These are phyloP conservation scores for Melanostigma gelatinosum DNA, from an alignment of 2,113 vertebrate genomes.

Conservation along the genomic window DNA sequence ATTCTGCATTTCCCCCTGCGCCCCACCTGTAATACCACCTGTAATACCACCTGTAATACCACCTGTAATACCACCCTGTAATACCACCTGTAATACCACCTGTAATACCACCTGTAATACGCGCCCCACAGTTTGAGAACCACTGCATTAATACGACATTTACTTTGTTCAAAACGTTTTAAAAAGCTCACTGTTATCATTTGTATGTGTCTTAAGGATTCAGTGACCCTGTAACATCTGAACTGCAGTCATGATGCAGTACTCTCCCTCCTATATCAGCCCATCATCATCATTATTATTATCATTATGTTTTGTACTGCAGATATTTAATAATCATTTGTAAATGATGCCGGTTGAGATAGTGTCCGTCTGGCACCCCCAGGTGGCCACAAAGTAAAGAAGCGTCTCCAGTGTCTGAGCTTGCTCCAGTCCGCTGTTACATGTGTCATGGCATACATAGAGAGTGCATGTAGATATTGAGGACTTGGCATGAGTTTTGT, in stretches of 20 bases:
- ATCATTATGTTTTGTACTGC: neutral
- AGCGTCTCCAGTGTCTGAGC: neutral
- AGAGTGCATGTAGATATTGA: conserved; percentile 4
- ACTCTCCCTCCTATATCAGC: neutral
- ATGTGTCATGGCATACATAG: conserved; percentile 2
- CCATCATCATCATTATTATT: neutral
- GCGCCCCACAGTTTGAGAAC: too few relatives aligned
- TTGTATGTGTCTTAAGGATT: neutral
- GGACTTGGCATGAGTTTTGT: conserved; percentile 31
- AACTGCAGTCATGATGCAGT: neutral
- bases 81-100: too few relatives aligned
- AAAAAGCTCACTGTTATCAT: neutral
- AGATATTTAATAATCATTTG: conserved; percentile 25
- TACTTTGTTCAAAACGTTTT: neutral
- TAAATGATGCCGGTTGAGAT: conserved; percentile 9
- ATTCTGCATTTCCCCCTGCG: too few relatives aligned
- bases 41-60: too few relatives aligned
- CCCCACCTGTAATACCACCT: too few relatives aligned
- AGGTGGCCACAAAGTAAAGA: conserved; percentile 57
- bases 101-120: too few relatives aligned
- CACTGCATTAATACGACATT: neutral
- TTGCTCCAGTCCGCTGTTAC: neutral
- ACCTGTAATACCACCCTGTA: too few relatives aligned
- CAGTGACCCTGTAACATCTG: neutral
- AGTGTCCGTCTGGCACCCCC: conserved; percentile 63